Percentiles rank a stretch among this genome's conserved stretches.
Conservation (phyloP, 2,888 invertebrate species). For the Cataglyphis albicans region DNA sequence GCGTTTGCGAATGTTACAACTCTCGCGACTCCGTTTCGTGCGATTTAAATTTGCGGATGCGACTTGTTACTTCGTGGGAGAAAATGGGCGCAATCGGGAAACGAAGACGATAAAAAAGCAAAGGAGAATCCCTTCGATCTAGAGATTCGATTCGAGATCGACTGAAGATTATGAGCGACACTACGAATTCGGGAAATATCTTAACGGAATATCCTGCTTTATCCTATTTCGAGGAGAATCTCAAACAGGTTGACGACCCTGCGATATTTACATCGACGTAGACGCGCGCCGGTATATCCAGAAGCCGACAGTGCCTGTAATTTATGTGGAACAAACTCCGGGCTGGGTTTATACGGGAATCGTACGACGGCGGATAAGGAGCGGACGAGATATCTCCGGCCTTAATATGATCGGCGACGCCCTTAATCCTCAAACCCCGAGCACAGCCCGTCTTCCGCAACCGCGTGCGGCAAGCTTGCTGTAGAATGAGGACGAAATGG, state of each 20-base stretch:
- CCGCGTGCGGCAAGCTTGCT: constrained; percentile 69
- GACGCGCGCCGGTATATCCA: constrained; percentile 37
- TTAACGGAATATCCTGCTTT: neutral
- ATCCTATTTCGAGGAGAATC: neutral
- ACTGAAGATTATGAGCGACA: neutral
- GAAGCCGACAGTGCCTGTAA: constrained; percentile 64
- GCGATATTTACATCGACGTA: constrained; percentile 59
- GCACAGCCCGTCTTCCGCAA: constrained; percentile 63
- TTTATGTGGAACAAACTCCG: constrained; percentile 76
- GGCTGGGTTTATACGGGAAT: constrained; percentile 59
- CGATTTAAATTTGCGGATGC: neutral
- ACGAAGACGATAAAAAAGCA: too few relatives aligned
- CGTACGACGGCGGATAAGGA: constrained; percentile 69
- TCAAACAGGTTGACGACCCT: constrained; percentile 66
- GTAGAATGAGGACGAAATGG: constrained; percentile 83
- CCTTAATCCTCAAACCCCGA: constrained; percentile 79
- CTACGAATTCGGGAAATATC: constrained; percentile 2
- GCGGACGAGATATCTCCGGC: constrained; percentile 76
- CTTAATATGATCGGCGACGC: constrained; percentile 82
- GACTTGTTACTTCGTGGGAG: neutral
- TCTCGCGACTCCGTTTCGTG: neutral
- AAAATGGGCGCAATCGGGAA: neutral
- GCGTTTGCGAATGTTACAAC: neutral
- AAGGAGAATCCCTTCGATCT: neutral
- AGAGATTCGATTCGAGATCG: neutral